phyloP scores from a whole-genome alignment of 2,113 vertebrate genomes.

The Myrmecophaga tridactyla region DNA sequence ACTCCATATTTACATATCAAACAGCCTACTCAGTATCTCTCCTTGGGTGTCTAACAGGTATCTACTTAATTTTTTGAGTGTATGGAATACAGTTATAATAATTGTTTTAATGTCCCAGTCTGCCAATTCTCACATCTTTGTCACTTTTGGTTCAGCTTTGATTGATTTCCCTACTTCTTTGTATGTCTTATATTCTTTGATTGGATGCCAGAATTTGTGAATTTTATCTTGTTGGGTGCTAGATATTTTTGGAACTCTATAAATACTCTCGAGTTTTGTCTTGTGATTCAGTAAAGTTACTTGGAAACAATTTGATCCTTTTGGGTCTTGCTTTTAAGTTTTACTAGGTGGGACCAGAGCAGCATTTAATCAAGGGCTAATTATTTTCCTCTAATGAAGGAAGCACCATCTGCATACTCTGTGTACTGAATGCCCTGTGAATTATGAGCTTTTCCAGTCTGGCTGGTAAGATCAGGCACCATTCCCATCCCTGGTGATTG shows the following conservation, averaged over 20 bases:
- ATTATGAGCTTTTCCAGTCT: background rate
- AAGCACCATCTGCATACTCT: background rate
- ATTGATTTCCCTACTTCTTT: background rate
- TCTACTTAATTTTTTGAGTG: background rate
- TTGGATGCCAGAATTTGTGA: background rate
- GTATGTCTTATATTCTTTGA: background rate
- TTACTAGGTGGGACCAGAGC: background rate
- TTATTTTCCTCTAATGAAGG: background rate
- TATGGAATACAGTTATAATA: background rate
- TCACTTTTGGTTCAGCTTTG: background rate
- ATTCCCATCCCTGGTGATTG: background rate
- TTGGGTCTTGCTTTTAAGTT: background rate
- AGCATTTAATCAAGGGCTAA: background rate
- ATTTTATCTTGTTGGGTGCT: background rate
- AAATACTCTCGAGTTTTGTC: background rate
- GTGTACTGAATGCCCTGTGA: background rate
- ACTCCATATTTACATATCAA: background rate
- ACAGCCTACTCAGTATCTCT: background rate
- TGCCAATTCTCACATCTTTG: background rate
- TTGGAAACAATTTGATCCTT: background rate
- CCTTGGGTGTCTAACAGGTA: background rate
- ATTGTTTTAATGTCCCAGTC: background rate
- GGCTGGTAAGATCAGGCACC: background rate
- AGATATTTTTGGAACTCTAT: slow-evolving; percentile 34
- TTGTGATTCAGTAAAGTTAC: background rate